A percentile compares a stretch with the other conserved stretches of the same genome.
Conservation (phyloP, 2,113 vertebrate genomes). For the Pangasianodon hypophthalmus region DNA sequence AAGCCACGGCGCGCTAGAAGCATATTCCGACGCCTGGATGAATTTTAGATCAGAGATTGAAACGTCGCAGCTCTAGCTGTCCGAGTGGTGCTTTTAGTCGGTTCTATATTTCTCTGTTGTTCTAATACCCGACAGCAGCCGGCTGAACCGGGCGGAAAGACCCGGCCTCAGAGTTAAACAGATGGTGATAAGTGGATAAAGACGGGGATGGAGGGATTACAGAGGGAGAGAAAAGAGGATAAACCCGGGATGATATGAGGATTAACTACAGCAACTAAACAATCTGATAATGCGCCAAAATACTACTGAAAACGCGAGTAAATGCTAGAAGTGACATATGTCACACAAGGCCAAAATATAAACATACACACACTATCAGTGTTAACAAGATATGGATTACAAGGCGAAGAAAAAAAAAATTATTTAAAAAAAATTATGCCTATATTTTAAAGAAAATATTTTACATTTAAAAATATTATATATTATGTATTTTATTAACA, state of each 20-base stretch:
- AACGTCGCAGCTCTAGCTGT: neutral
- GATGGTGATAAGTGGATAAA: conserved; percentile 61
- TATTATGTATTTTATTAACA: neutral
- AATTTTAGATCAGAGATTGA: neutral
- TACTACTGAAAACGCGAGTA: conserved; percentile 61
- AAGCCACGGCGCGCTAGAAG: neutral
- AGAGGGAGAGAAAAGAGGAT: conserved; percentile 70
- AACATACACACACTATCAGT: neutral
- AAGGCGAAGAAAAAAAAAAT: neutral
- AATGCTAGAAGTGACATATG: conserved; percentile 49
- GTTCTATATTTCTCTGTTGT: neutral
- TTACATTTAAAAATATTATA: neutral
- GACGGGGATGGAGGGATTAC: conserved; percentile 71
- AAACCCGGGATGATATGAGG: conserved; percentile 71
- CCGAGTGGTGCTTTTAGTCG: neutral
- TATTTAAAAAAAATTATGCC: neutral
- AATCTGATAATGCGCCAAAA: conserved; percentile 70
- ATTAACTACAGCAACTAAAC: conserved; percentile 74
- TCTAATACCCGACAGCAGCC: neutral
- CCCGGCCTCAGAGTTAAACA: conserved; percentile 37
- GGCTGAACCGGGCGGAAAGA: neutral
- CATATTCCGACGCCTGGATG: neutral
- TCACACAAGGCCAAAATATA: conserved; percentile 31
- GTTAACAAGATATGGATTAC: neutral
- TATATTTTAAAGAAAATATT: neutral